A percentile compares a stretch with the other conserved stretches of the same genome.
These are phyloP conservation scores for Hypomesus transpacificus DNA, from an alignment of 2,113 vertebrate species.

Conservation along the genomic window DNA sequence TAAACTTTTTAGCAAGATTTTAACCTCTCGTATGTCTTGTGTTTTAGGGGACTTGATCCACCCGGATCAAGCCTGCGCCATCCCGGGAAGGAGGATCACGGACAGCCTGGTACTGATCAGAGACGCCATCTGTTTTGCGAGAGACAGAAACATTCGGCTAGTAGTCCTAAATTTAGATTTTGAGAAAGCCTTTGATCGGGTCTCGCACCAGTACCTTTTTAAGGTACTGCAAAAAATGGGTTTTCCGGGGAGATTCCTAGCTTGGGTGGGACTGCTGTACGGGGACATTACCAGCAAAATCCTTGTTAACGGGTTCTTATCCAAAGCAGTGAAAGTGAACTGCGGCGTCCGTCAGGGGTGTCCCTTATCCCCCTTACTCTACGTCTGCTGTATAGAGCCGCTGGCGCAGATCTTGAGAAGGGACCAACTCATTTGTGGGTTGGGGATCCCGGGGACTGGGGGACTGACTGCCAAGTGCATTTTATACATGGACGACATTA, in stretches of 20 bases:
- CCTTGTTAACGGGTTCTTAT: not conserved
- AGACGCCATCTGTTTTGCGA: slow-evolving; percentile 11
- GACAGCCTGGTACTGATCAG: slow-evolving; percentile 35
- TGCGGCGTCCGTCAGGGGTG: not conserved
- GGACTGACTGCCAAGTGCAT: too few species aligned
- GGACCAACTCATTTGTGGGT: too few species aligned
- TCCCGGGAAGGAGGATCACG: slow-evolving; percentile 27
- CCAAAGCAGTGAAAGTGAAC: not conserved
- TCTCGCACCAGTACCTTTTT: slow-evolving; percentile 18
- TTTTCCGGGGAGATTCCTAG: slow-evolving; percentile 10
- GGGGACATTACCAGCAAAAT: not conserved
- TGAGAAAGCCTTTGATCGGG: too few species aligned
- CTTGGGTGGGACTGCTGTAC: not conserved
- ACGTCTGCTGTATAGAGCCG: too few species aligned
- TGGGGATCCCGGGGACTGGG: too few species aligned
- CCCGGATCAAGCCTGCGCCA: slow-evolving; percentile 32
- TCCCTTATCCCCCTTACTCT: not conserved
- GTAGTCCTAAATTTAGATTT: too few species aligned
- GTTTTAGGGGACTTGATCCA: slow-evolving; percentile 40
- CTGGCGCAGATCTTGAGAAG: too few species aligned
- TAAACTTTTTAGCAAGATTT: slow-evolving; percentile 31
- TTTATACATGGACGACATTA: not conserved
- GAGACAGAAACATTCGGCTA: too few species aligned
- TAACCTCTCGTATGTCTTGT: not conserved
- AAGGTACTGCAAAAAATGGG: slow-evolving; percentile 34